phyloP scores from a whole-genome alignment of 1,140 invertebrate genomes.

The Pantala flavescens region DNA sequence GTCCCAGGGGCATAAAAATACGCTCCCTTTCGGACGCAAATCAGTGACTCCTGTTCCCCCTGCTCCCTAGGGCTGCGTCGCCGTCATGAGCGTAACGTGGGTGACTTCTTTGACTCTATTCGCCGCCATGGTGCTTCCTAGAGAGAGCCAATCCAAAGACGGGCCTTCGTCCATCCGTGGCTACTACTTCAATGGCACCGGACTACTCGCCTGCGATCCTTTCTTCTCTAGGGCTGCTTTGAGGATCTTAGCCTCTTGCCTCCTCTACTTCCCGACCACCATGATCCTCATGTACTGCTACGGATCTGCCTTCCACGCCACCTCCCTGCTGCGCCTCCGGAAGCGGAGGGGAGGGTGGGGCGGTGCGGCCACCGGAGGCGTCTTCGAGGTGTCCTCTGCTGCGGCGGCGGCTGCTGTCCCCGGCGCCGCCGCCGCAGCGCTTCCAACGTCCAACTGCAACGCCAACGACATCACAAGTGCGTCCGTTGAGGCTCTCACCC shows the following conservation, averaged over 20 bases:
- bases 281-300: slow-evolving; percentile 86
- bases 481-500: background rate
- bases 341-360: slow-evolving; percentile 31
- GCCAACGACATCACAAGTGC: background rate
- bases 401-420: background rate
- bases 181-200: slow-evolving; percentile 75
- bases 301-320: slow-evolving; percentile 75
- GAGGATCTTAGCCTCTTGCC: slow-evolving; percentile 69
- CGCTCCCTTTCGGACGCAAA: too few relatives aligned
- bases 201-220: slow-evolving; percentile 73
- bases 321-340: slow-evolving; percentile 44
- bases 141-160: slow-evolving; percentile 35
- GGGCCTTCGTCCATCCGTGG: slow-evolving; percentile 31
- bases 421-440: background rate
- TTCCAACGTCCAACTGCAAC: background rate
- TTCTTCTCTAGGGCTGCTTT: slow-evolving; percentile 64
- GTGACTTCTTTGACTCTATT: slow-evolving; percentile 69
- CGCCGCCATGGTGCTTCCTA: slow-evolving; percentile 62
- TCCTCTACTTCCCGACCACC: slow-evolving; percentile 76
- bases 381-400: background rate
- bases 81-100: slow-evolving; percentile 70
- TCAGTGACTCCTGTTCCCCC: too few relatives aligned
- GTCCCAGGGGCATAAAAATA: too few relatives aligned
- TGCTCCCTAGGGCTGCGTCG: slow-evolving; percentile 56
- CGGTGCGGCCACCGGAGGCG: background rate